Percentiles rank a stretch among this genome's conserved stretches.
These are phyloP conservation scores for Zeugodacus cucurbitae DNA, from an alignment of 1,140 invertebrate genomes.

Conservation along the genomic window DNA sequence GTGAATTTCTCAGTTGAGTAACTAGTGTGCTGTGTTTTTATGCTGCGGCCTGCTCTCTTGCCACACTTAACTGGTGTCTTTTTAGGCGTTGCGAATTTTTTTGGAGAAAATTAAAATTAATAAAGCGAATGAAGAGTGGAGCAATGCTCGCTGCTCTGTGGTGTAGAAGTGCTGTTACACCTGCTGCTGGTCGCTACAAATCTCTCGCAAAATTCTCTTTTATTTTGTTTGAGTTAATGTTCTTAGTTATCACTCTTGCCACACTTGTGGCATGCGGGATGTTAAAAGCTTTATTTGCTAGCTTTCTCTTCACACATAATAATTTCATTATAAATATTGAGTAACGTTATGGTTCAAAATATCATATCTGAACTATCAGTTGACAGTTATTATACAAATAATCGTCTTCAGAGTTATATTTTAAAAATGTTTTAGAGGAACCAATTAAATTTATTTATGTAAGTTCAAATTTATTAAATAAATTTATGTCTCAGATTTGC, in stretches of 20 bases:
- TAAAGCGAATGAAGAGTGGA: not conserved
- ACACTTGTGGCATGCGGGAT: not conserved
- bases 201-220: not conserved
- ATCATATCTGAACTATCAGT: no score
- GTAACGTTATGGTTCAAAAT: no score
- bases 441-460: no score
- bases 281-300: not conserved
- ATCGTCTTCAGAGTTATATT: no score
- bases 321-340: no score
- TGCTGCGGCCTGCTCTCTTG: not conserved
- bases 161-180: not conserved
- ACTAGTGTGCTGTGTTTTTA: not conserved
- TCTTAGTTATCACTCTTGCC: not conserved
- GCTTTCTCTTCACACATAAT: not conserved
- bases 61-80: not conserved
- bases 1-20: slow-evolving; percentile 32
- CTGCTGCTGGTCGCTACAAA: not conserved
- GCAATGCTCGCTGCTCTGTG: not conserved
- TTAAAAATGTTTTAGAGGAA: no score
- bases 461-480: no score
- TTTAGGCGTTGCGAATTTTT: not conserved
- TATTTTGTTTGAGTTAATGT: no score
- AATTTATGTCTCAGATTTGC: no score
- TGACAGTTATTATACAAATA: no score
- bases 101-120: not conserved